Conservation (phyloP, 2,113 vertebrate species). For the Salvelinus namaycush region DNA sequence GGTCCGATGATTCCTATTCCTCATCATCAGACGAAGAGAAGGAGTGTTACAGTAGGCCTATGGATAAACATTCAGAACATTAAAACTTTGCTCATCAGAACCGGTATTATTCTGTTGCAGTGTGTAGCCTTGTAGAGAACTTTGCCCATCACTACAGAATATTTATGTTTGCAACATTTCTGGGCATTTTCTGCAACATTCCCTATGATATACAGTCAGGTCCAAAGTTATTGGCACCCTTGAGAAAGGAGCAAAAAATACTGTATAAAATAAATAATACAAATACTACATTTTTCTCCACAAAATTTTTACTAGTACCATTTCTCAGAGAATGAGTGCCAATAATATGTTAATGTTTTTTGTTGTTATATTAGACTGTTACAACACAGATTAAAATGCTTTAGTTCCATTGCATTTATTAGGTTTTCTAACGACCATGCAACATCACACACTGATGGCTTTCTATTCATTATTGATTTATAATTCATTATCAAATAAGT, state of each 20-base stretch:
- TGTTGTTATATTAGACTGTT: neutral
- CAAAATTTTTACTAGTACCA: too few relatives aligned
- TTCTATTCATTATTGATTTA: neutral
- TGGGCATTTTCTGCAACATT: neutral
- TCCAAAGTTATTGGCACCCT: too few relatives aligned
- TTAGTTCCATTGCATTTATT: neutral
- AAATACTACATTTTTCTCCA: too few relatives aligned
- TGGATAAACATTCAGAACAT: neutral
- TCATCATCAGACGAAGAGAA: too few relatives aligned
- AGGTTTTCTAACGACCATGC: neutral
- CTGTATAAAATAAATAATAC: too few relatives aligned
- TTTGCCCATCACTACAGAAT: neutral
- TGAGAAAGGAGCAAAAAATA: too few relatives aligned
- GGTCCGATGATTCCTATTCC: too few relatives aligned
- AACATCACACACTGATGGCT: neutral
- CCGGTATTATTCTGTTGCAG: neutral
- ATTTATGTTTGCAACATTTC: neutral
- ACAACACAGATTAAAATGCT: neutral
- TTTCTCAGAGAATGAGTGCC: too few relatives aligned
- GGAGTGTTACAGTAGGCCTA: neutral
- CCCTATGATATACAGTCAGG: neutral
- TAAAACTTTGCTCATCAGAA: neutral
- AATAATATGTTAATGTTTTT: neutral
- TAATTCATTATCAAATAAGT: neutral
- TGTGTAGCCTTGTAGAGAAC: neutral